Base-by-base conservation (phyloP, 1,140 invertebrate genomes). In the Euglossa dilemma region DNA sequence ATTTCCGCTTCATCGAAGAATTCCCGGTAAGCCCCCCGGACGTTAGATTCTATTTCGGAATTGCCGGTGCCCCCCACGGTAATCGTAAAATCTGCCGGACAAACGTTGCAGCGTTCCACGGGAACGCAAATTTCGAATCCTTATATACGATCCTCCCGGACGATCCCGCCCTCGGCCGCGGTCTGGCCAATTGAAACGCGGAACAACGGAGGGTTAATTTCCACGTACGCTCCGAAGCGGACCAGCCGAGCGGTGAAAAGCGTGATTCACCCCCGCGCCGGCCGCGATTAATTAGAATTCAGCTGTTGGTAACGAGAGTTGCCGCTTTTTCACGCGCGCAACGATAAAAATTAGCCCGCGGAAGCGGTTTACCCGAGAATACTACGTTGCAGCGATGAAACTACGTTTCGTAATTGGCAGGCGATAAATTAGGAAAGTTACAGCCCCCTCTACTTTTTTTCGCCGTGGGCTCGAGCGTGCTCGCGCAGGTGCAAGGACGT, bases 231-330 rank as follows among this genome's bases (percentile, higher is more conserved):
- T 36, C 25, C 6, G 43, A 47, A 18, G n/a, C 18, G 63, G 63
- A 47, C 25, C 45, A 47, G 20, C 12, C 23, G 7, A 14, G n/a
- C 64, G 23, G n/a, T 4, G 64, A 28, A 16, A 47, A 45, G 4
- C 75, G 61, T 66, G 23, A 63, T 77, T 54, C 28, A 54, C 43
- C n/a, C n/a, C 16, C 16, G 6, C 12, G 9, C 9, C 0, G 52
- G 64, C 28, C 16, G 45, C 56, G 76, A 78, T 78, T 78, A 78
- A 78, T 78, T 78, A 78, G 67, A 69, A 78, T 78, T 28, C 18
- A 57, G 6, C 25, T 9, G 75, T 69, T 56, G 64, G 43, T 47
- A 54, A 69, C 14, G 50, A 6, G 52, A 25, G 63, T 54, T 69
- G 64, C 3, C 18, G 3, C 23, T 45, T 67, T 54, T 25, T 1